phyloP scores from a whole-genome alignment of 2,113 vertebrate genomes.

The Geococcyx californianus region DNA sequence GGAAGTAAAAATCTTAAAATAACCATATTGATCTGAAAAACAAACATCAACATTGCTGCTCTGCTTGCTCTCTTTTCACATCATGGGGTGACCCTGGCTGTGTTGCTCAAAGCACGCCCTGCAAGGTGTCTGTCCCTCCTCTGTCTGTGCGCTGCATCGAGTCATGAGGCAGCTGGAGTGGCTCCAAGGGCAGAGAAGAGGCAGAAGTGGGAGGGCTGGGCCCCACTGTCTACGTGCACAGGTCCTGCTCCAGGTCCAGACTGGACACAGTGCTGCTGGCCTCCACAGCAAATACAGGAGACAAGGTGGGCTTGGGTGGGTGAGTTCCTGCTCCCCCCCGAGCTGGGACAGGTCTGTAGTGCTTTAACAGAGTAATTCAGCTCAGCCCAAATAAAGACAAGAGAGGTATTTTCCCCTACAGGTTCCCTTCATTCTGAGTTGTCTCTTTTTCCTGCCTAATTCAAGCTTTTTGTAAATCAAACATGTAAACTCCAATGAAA shows the following conservation, averaged over 20 bases:
- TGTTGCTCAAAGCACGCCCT: not conserved
- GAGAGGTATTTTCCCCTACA: rapidly evolving
- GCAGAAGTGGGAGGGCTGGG: not conserved
- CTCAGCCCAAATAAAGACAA: not conserved
- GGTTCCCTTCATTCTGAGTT: not conserved
- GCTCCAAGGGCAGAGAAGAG: not conserved
- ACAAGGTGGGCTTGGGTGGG: not conserved
- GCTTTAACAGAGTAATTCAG: not conserved
- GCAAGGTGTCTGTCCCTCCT: not conserved
- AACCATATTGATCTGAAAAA: not conserved
- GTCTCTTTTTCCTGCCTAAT: not conserved
- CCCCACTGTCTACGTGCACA: not conserved
- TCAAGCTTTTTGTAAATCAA: not conserved
- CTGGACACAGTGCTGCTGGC: not conserved
- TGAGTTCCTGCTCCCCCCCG: not conserved
- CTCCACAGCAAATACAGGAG: rapidly evolving
- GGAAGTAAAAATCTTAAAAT: not conserved
- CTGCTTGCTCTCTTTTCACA: not conserved
- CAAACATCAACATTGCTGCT: not conserved
- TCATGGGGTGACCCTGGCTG: not conserved
- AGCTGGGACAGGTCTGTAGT: not conserved
- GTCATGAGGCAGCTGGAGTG: not conserved
- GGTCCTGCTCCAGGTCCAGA: not conserved
- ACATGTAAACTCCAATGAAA: not conserved
- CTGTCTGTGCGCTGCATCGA: rapidly evolving